A percentile compares a stretch with the other conserved stretches of the same genome.
Evolutionary conservation across 2,113 vertebrate species (phyloP).

Genomic region (Parus major): DNA sequence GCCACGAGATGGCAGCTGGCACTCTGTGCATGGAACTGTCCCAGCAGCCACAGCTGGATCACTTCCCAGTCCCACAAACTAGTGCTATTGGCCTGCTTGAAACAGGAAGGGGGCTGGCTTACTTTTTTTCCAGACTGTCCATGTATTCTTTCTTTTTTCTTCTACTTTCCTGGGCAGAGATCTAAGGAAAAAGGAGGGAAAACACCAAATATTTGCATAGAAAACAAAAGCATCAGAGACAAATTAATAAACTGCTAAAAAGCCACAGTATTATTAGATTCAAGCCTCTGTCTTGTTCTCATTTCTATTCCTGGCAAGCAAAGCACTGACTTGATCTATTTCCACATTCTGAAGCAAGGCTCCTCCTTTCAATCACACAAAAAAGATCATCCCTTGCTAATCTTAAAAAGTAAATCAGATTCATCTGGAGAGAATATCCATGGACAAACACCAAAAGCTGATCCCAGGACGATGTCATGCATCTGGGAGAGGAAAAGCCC

Average conservation of each 20-base stretch:
- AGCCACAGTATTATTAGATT: background rate
- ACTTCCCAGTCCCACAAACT: background rate
- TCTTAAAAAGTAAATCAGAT: background rate
- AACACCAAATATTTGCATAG: slow-evolving; percentile 21
- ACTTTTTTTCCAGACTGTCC: slow-evolving; percentile 98
- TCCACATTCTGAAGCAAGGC: slow-evolving; percentile 14
- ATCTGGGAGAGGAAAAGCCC: background rate
- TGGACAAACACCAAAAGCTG: background rate
- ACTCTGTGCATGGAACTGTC: background rate
- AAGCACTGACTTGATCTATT: background rate
- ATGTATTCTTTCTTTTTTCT: slow-evolving; percentile 99
- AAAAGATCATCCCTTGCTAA: background rate
- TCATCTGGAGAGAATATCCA: background rate
- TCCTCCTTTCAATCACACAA: background rate
- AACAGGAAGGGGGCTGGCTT: slow-evolving; percentile 58
- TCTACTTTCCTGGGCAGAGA: slow-evolving; percentile 97
- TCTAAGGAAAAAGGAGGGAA: slow-evolving; percentile 73
- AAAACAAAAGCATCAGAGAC: background rate
- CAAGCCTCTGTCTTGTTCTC: background rate
- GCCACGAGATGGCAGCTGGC: slow-evolving; percentile 75
- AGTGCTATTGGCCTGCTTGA: background rate
- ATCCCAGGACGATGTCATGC: background rate
- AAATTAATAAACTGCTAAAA: background rate
- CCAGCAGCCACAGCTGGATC: slow-evolving; percentile 49
- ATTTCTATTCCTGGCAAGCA: slow-evolving; percentile 13